Evolutionary conservation across 2,888 invertebrate species (phyloP).

Genomic region (Meiosimyza decipiens): DNA sequence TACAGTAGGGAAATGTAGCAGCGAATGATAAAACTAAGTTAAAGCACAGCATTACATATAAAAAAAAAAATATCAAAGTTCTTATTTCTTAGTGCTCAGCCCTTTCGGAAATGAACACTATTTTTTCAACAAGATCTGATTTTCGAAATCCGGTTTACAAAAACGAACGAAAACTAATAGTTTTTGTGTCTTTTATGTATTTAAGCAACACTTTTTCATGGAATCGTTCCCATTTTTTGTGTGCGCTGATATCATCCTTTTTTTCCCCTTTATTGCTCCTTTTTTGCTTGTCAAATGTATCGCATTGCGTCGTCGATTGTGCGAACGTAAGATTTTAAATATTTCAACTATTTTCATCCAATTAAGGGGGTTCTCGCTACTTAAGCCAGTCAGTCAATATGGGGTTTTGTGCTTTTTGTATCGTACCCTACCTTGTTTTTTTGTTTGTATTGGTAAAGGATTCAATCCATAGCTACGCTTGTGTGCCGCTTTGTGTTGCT

Average conservation of each 20-base stretch:
- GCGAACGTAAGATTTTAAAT: conserved; percentile 55
- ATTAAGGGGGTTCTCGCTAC: conserved; percentile 57
- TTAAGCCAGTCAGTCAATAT: conserved; percentile 44
- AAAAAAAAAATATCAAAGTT: no score
- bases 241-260: conserved; percentile 20
- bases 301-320: conserved; percentile 44
- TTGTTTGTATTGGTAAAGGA: neutral
- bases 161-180: no score
- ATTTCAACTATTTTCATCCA: conserved; percentile 67
- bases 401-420: neutral
- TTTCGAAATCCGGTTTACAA: no score
- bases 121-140: no score
- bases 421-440: conserved; percentile 3
- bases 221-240: no score
- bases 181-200: no score
- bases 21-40: no score
- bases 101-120: no score
- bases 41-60: no score
- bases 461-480: conserved; percentile 17
- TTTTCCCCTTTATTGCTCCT: conserved; percentile 31
- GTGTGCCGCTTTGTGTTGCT: conserved; percentile 4
- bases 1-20: no score
- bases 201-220: no score
- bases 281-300: conserved; percentile 38
- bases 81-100: no score